Evolutionary conservation across 2,888 invertebrate species (phyloP).

Genomic region (Choristoneura rosaceana): DNA sequence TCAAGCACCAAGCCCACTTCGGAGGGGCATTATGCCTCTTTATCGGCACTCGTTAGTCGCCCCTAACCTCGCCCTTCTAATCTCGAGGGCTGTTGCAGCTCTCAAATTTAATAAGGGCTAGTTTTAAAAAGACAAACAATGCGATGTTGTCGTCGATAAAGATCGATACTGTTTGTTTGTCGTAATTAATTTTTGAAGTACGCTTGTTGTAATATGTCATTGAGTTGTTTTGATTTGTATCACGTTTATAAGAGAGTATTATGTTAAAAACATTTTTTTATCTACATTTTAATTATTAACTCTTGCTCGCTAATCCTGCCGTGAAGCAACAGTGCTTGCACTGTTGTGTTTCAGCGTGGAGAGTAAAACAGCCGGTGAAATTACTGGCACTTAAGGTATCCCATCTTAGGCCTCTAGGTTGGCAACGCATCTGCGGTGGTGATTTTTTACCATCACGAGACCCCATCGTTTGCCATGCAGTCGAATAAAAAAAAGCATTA

Average conservation of each 20-base stretch:
- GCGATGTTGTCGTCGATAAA: constrained; percentile 54
- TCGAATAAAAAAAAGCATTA: too few relatives aligned
- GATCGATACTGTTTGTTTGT: constrained; percentile 45
- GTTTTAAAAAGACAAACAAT: constrained; percentile 79
- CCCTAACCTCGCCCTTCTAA: constrained; percentile 80
- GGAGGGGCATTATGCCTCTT: constrained; percentile 79
- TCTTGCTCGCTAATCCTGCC: too few relatives aligned
- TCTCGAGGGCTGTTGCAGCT: constrained; percentile 77
- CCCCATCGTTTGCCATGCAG: too few relatives aligned
- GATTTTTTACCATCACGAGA: too few relatives aligned
- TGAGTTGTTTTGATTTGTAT: constrained; percentile 30
- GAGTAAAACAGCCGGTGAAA: too few relatives aligned
- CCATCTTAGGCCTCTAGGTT: too few relatives aligned
- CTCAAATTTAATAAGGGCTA: constrained; percentile 82
- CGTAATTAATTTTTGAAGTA: constrained; percentile 40
- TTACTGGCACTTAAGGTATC: too few relatives aligned
- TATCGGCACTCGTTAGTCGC: constrained; percentile 82
- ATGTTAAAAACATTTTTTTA: too few relatives aligned
- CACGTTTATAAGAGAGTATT: background rate
- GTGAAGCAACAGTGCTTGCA: too few relatives aligned
- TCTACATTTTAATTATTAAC: too few relatives aligned
- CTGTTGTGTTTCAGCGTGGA: too few relatives aligned
- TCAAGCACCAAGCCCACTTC: constrained; percentile 52
- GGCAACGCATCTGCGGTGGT: too few relatives aligned
- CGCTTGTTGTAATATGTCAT: constrained; percentile 22